phyloP scores from a whole-genome alignment of 2,888 invertebrate genomes.

The Platycheirus albimanus region DNA sequence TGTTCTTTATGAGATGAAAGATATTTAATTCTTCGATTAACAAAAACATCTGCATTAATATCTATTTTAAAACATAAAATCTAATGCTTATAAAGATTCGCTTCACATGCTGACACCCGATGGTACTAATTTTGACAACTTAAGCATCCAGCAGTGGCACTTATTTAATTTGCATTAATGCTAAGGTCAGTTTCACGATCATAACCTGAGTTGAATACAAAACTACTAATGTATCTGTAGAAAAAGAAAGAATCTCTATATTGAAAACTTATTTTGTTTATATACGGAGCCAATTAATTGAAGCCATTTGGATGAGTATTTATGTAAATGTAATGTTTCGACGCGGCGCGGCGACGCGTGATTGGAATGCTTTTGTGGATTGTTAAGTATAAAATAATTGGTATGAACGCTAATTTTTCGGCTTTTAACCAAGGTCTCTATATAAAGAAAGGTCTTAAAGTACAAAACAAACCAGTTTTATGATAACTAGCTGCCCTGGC shows the following conservation, averaged over 20 bases:
- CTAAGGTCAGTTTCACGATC: conserved; percentile 60
- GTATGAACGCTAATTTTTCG: conserved; percentile 7
- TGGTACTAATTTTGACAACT: not conserved
- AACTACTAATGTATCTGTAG: no score
- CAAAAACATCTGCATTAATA: no score
- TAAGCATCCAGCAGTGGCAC: conserved; percentile 6
- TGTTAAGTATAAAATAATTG: conserved; percentile 7
- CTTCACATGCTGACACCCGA: not conserved
- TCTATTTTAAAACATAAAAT: no score
- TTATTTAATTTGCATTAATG: conserved; percentile 30
- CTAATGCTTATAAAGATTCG: no score
- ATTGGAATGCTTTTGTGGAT: conserved; percentile 37
- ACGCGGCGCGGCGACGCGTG: conserved; percentile 19
- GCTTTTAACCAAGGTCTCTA: not conserved
- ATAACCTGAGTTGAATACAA: conserved; percentile 30
- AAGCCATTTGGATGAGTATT: conserved; percentile 41
- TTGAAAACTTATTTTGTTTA: conserved; percentile 15
- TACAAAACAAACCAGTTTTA: conserved; percentile 11
- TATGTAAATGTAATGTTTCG: conserved; percentile 43
- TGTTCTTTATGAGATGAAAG: no score
- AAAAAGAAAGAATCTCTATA: conserved; percentile 30
- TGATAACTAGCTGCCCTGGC: no score
- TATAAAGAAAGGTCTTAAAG: conserved; percentile 16
- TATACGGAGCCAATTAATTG: conserved; percentile 16
- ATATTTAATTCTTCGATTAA: no score